Evolutionary conservation across 37 sponge, comb jelly and placozoan species (phyloP).

Genomic region (Lycopodina hypogea): DNA sequence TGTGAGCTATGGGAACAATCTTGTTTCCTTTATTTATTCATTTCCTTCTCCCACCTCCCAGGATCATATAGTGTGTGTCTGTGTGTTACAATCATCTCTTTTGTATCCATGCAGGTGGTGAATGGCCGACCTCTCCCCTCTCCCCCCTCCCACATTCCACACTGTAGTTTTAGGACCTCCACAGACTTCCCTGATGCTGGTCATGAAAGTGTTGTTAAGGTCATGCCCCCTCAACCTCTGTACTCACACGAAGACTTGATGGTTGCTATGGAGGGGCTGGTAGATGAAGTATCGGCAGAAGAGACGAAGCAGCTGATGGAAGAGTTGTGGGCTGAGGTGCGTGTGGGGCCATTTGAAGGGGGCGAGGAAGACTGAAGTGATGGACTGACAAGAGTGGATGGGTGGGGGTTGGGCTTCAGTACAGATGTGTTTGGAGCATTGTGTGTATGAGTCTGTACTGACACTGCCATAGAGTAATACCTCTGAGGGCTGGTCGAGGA

Average conservation of each 20-base stretch:
- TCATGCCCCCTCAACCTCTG: not conserved
- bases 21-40: no score
- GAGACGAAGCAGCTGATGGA: no score
- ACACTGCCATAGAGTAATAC: no score
- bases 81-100: no score
- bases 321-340: not conserved
- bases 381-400: no score
- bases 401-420: no score
- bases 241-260: constrained; percentile 21
- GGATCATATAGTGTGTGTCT: not conserved
- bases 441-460: no score
- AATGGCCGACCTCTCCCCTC: constrained; percentile 67
- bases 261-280: not conserved
- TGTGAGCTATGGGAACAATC: no score
- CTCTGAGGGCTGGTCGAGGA: no score
- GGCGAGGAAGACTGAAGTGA: not conserved
- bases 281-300: not conserved
- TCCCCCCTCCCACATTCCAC: constrained; percentile 33
- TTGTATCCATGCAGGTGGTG: constrained; percentile 36
- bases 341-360: not conserved
- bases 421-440: no score
- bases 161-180: constrained; percentile 42
- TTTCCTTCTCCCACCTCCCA: no score
- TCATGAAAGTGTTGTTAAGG: not conserved
- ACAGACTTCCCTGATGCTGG: not conserved